Conservation (phyloP, 2,797 vertebrate species). For the Threskiornis aethiopicus region DNA sequence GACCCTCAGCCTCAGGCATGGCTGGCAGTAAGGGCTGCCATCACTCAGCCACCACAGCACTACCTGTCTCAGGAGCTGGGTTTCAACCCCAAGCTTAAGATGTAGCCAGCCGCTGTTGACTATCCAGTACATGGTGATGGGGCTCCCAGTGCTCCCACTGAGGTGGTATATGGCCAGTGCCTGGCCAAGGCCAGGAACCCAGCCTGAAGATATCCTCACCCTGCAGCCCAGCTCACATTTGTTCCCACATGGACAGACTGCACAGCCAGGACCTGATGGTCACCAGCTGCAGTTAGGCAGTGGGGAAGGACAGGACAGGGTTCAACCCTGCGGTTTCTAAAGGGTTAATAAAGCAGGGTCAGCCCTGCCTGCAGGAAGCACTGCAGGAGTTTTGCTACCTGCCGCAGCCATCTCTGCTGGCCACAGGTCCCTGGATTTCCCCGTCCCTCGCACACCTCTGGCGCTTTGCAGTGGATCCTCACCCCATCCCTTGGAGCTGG, state of each 20-base stretch:
- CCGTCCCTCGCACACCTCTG: too few relatives aligned
- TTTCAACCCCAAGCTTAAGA: not conserved
- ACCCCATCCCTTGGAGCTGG: not conserved
- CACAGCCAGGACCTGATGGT: not conserved
- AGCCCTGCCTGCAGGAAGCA: not conserved
- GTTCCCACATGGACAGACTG: not conserved
- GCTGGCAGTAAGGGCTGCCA: not conserved
- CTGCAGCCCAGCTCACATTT: not conserved
- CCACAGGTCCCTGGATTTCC: not conserved
- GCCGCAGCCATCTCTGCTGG: not conserved
- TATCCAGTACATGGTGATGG: not conserved
- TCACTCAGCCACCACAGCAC: not conserved
- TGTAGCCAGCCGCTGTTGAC: not conserved
- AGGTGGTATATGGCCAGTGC: not conserved
- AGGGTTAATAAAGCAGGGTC: not conserved
- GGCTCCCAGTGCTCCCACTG: not conserved
- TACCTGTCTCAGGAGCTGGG: not conserved
- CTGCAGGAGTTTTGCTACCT: not conserved
- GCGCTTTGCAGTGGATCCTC: not conserved
- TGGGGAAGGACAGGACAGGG: not conserved
- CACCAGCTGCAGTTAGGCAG: not conserved
- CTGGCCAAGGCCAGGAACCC: not conserved
- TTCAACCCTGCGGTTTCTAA: not conserved
- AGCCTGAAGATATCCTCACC: not conserved
- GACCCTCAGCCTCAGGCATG: not conserved